These are phyloP conservation scores for Agonopterix arenella DNA, from an alignment of 2,888 invertebrate species.

Conservation along the genomic window DNA sequence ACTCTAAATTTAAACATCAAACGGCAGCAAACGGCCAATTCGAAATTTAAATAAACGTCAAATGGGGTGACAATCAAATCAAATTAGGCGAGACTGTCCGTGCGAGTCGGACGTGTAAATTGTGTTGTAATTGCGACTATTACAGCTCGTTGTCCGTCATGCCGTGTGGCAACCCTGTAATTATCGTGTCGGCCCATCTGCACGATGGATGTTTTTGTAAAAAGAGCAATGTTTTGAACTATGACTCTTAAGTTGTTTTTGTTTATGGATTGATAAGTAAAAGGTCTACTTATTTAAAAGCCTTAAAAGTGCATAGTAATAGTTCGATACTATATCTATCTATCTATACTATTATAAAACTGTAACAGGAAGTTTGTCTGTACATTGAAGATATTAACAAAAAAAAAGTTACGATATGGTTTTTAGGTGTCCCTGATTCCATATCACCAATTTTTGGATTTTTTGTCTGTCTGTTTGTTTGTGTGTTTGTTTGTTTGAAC, in stretches of 20 bases:
- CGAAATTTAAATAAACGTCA: conserved; percentile 50
- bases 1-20: conserved; percentile 2
- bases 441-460: too few species aligned
- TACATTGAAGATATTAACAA: too few species aligned
- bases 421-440: too few species aligned
- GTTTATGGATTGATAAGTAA: neutral
- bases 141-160: conserved; percentile 27
- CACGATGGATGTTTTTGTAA: conserved; percentile 23
- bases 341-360: too few species aligned
- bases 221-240: conserved; percentile 7
- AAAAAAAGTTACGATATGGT: too few species aligned
- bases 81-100: conserved; percentile 55
- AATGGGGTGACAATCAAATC: conserved; percentile 61
- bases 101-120: conserved; percentile 43
- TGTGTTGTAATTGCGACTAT: conserved; percentile 54
- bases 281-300: too few species aligned
- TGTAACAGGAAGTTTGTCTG: too few species aligned
- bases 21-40: conserved; percentile 16
- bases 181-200: conserved; percentile 43
- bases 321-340: too few species aligned
- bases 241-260: conserved; percentile 1
- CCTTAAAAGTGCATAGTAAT: too few species aligned
- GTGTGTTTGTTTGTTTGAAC: too few species aligned
- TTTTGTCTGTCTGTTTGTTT: too few species aligned
- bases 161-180: conserved; percentile 31